Percentiles rank a stretch among this genome's conserved stretches.
phyloP scores from a whole-genome alignment of 2,113 vertebrate genomes.

The Cercocebus atys region DNA sequence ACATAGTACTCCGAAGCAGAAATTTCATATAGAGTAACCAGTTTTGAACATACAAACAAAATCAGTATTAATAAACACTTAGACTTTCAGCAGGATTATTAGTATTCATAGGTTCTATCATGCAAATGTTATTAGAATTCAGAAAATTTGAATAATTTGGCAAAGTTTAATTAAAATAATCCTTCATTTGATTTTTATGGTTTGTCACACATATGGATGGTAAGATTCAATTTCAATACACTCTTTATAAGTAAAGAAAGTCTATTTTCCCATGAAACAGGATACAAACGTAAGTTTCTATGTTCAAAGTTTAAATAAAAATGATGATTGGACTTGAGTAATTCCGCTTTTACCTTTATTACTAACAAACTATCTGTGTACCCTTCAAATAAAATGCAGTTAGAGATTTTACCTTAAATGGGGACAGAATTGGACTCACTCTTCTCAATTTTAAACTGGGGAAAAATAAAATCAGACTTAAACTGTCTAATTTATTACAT shows the following conservation, averaged over 20 bases:
- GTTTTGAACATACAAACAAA: neutral
- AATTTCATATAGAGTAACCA: neutral
- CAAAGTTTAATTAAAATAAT: neutral
- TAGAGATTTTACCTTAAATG: neutral
- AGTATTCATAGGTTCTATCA: neutral
- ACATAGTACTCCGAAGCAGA: neutral
- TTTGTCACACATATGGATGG: neutral
- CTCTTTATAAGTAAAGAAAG: neutral
- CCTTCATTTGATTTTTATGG: neutral
- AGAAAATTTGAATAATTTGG: neutral
- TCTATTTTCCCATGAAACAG: neutral
- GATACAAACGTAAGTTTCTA: neutral
- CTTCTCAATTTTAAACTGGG: neutral
- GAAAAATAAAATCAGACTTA: neutral
- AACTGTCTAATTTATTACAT: neutral
- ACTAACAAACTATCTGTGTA: neutral
- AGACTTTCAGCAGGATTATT: neutral
- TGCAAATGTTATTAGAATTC: neutral
- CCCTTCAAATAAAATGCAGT: neutral
- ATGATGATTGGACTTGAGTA: neutral
- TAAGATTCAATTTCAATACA: neutral
- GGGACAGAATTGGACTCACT: neutral
- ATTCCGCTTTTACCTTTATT: neutral
- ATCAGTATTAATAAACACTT: neutral
- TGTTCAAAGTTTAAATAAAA: neutral